Evolutionary conservation across 2,113 vertebrate genomes (phyloP), one percentile per base, ranked within the genome.

Genomic region (Chunga burmeisteri): DNA sequence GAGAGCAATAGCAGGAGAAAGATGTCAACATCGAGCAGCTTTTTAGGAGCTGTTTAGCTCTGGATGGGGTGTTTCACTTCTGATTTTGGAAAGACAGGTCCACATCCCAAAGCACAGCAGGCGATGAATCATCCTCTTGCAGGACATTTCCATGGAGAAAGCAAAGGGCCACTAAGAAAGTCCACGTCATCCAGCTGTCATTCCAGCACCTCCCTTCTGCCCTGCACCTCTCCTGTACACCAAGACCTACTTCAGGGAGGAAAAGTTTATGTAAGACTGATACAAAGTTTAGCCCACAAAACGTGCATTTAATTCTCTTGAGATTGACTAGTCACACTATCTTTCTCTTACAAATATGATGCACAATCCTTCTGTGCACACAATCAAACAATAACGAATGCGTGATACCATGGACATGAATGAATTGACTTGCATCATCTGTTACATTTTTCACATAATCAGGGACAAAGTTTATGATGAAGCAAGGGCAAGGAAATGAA

Each of bases 61-160:
- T 13, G 78, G 20, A 8, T 16, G 52, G 34, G 36, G 26, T 6
- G 4, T 38, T 85, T 23, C 70, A 8, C 9, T 25, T 10, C 66
- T 29, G 34, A 2, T 17, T 77, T 71, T 36, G 62, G 61, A 18
- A 22, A 20, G 66, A 18, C 6, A 2, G n/a, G 7, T 16, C 36
- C 61, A 3, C 0, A 0, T 55, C 34, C 50, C 75, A 42, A 9
- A 38, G 22, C 65, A 13, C 2, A 0, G n/a, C 10, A 11, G 63
- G 46, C 1, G 1, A 9, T 2, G 44, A 36, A 3, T 16, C 4
- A 1, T 44, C 44, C 49, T 26, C 27, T 11, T 6, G 36, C 25
- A 13, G 68, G 74, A 52, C 36, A 9, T 2, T 9, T 36, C 67
- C 11, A 0, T 0, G 22, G 65, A 47, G 46, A 59, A 30, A 49